Percentiles rank a stretch among this genome's conserved stretches.
Conservation (phyloP, 2,888 invertebrate genomes). For the Stictocephala bisonia region DNA sequence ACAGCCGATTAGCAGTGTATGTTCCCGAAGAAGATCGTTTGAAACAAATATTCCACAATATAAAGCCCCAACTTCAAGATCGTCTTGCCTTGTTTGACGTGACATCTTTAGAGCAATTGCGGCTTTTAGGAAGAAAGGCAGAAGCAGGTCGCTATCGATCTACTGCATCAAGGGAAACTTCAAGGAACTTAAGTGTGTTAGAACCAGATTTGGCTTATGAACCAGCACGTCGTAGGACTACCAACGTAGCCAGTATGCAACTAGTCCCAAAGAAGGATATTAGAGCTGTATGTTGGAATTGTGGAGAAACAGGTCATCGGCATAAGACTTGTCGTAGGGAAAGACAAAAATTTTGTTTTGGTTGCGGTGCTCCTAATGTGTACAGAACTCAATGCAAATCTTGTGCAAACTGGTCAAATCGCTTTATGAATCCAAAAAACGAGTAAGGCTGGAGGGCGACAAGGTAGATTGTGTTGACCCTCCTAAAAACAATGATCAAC, state of each 20-base stretch:
- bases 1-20: slow-evolving; percentile 46
- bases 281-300: neutral
- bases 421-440: too few relatives aligned
- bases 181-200: neutral
- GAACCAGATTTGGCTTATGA: slow-evolving; percentile 50
- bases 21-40: slow-evolving; percentile 11
- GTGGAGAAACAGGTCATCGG: neutral
- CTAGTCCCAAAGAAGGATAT: neutral
- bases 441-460: too few relatives aligned
- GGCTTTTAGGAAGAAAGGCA: neutral
- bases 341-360: neutral
- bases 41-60: slow-evolving; percentile 17
- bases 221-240: neutral
- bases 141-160: neutral
- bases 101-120: neutral
- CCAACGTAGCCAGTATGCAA: neutral
- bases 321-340: neutral
- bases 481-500: too few relatives aligned
- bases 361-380: too few relatives aligned
- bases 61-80: slow-evolving; percentile 4
- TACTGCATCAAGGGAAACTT: too few relatives aligned
- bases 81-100: neutral
- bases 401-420: too few relatives aligned
- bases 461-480: too few relatives aligned
- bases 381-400: too few relatives aligned